Evolutionary conservation across 2,888 invertebrate genomes (phyloP), one percentile per base, ranked within the genome.

Genomic region (Trissolcus brochymenae): DNA sequence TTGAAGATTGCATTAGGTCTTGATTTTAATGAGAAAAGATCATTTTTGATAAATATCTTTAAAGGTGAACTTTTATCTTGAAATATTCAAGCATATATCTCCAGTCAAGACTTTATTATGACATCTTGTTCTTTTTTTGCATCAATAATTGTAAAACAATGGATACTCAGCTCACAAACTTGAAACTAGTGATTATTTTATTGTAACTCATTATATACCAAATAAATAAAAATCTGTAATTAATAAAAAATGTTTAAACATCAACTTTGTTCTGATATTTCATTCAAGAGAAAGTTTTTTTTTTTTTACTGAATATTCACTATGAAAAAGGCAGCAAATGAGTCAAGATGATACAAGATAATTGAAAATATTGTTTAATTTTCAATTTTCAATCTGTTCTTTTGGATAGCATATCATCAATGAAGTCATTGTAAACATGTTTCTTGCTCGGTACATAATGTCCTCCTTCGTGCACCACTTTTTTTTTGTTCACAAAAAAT

Each of bases 391-490:
- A 35, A 35, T 11, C 35, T 35, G 9, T 35, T 35, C 11, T 35
- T 35, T 11, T 35, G 11, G 57, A 25, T n/a, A 83, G 57, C 82
- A 86, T 86, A 77, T 85, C 81, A 14, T 67, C 71, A 25, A 88
- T 79, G 81, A 89, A 89, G 59, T 86, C 81, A 76, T 80, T 80
- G 68, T 87, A 89, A 71, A 87, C 81, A 40, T 84, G 78, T 79
- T 87, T 89, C 64, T 86, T 86, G 25, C 88, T 85, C 53, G 92
- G 92, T 51, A 92, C 88, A 82, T 95, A 97, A 88, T 98, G 97
- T 0, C 97, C 97, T 6, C 97, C 97, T n/a, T 93, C 91, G 87
- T 98, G 97, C 70, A 91, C 91, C 0, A 95, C 0, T 46, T 40
- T 73, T n/a, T 75, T 77, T 21, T 82, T 81, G 49, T 75, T 61